phyloP scores from a whole-genome alignment of 1,140 invertebrate species.

The Samia ricini region DNA sequence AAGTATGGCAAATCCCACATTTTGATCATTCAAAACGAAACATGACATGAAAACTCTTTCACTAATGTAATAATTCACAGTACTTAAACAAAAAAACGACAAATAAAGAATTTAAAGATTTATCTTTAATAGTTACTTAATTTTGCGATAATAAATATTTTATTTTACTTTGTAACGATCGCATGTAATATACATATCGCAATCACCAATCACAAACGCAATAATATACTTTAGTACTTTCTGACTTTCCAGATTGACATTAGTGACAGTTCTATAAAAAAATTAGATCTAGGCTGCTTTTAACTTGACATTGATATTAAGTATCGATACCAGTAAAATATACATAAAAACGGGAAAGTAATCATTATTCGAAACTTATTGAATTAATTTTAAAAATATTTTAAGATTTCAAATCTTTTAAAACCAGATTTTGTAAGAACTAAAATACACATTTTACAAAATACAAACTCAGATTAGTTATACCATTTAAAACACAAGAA shows the following conservation, averaged over 20 bases:
- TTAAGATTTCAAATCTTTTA: too few species aligned
- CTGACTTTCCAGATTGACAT: not conserved
- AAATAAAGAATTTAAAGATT: not conserved
- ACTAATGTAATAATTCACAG: conserved; percentile 19
- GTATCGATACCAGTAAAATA: too few species aligned
- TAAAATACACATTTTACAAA: too few species aligned
- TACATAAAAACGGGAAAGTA: too few species aligned
- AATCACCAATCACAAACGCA: not conserved
- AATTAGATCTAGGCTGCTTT: conserved; percentile 34
- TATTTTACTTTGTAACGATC: not conserved
- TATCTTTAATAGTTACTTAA: not conserved
- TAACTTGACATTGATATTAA: too few species aligned
- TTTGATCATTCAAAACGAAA: conserved; percentile 45
- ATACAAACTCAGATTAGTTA: too few species aligned
- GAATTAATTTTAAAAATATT: too few species aligned
- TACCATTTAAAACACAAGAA: too few species aligned
- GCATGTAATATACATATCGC: not conserved
- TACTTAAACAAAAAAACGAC: conserved; percentile 26
- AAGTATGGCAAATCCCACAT: conserved; percentile 76
- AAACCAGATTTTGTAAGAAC: too few species aligned
- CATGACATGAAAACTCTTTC: conserved; percentile 54
- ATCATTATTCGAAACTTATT: too few species aligned
- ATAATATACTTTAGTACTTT: not conserved
- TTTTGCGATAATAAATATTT: not conserved
- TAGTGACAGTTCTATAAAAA: not conserved